Evolutionary conservation across 2,888 invertebrate species (phyloP).

Genomic region (Fissipunctia ypsillon): DNA sequence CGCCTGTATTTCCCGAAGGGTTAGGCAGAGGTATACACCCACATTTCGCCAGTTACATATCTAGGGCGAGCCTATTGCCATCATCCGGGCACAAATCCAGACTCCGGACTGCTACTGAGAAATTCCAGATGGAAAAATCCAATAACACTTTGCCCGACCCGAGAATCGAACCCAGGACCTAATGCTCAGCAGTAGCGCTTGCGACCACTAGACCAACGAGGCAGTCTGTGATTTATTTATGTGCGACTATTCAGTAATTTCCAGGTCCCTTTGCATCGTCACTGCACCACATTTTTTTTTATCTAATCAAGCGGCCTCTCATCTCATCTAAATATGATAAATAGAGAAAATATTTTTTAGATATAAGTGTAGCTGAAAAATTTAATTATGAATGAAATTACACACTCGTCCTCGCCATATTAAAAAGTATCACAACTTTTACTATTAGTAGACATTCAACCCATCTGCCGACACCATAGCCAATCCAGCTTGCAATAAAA

Average conservation of each 20-base stretch:
- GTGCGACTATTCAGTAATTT: not conserved
- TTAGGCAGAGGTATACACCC: not conserved
- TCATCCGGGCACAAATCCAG: not conserved
- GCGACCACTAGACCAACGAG: not conserved
- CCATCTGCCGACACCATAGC: conserved; percentile 74
- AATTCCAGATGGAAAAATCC: not conserved
- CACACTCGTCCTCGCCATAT: not conserved
- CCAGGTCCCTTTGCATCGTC: not conserved
- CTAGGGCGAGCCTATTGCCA: not conserved
- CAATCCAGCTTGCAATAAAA: conserved; percentile 72
- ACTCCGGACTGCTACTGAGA: not conserved
- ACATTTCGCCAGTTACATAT: not conserved
- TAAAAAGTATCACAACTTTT: not conserved
- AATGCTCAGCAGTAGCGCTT: not conserved
- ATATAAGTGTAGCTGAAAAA: not conserved
- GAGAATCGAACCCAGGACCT: not conserved
- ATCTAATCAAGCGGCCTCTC: not conserved
- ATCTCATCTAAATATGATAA: not conserved
- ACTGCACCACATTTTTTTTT: not conserved
- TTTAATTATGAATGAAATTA: not conserved
- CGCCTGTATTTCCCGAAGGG: not conserved
- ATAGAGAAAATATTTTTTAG: not conserved
- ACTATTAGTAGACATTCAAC: conserved; percentile 53
- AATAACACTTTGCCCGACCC: not conserved
- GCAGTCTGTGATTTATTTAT: not conserved